Evolutionary conservation across 2,797 vertebrate species (phyloP).

Genomic region (Antennarius maculatus): DNA sequence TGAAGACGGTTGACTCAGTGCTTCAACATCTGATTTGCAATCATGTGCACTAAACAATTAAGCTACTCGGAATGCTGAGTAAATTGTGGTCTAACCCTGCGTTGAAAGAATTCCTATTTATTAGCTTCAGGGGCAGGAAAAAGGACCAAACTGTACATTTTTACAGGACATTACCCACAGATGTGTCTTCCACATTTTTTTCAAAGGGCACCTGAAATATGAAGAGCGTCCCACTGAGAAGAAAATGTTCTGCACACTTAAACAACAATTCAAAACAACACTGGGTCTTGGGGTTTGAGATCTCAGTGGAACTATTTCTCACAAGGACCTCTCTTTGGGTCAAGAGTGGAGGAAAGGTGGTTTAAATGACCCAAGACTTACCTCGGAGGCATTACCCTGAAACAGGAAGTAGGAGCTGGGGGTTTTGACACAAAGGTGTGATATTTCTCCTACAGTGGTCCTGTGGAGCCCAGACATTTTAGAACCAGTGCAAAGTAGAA

Average conservation of each 20-base stretch:
- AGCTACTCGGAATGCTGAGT: too few relatives aligned
- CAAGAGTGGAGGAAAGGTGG: conserved; percentile 53
- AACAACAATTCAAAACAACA: conserved; percentile 64
- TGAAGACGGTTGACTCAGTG: too few relatives aligned
- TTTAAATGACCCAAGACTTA: conserved; percentile 63
- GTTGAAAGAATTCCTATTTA: too few relatives aligned
- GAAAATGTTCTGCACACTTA: conserved; percentile 53
- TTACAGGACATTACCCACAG: neutral
- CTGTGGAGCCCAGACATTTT: conserved; percentile 49
- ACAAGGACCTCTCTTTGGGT: conserved; percentile 52
- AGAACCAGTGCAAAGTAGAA: conserved; percentile 39
- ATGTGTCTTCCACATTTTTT: conserved; percentile 42
- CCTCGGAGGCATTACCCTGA: conserved; percentile 42
- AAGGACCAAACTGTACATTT: neutral
- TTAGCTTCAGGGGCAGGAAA: neutral
- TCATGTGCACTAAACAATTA: too few relatives aligned
- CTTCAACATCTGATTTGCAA: too few relatives aligned
- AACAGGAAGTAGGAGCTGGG: conserved; percentile 27
- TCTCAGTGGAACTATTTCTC: conserved; percentile 64
- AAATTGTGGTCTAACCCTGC: too few relatives aligned
- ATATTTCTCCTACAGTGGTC: conserved; percentile 56
- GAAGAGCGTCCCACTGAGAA: conserved; percentile 29
- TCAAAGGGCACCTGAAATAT: conserved; percentile 8
- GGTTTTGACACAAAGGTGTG: conserved; percentile 59
- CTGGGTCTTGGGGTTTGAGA: conserved; percentile 21